These are phyloP conservation scores for Ridgeia piscesae DNA, from an alignment of 1,140 invertebrate genomes.

Conservation along the genomic window DNA sequence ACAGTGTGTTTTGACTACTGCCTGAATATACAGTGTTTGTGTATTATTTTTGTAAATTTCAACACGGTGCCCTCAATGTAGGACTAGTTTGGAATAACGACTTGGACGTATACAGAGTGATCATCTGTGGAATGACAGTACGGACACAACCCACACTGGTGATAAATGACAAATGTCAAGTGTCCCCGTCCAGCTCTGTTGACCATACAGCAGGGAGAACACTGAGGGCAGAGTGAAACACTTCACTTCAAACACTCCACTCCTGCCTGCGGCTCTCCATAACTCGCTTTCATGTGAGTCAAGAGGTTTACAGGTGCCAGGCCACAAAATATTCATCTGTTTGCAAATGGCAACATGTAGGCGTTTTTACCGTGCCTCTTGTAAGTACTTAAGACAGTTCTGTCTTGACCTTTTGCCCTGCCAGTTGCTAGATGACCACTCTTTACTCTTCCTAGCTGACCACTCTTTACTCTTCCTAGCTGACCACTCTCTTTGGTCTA, in stretches of 20 bases:
- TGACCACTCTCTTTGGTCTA: too few species aligned
- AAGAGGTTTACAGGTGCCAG: not conserved
- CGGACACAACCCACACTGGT: not conserved
- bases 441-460: too few species aligned
- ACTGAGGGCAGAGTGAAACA: not conserved
- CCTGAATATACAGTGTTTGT: too few species aligned
- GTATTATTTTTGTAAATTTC: too few species aligned
- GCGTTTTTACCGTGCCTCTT: not conserved
- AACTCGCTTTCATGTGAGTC: not conserved
- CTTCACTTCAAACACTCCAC: not conserved
- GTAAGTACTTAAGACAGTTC: not conserved
- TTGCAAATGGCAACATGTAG: not conserved
- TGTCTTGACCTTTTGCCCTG: not conserved
- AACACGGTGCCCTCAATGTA: too few species aligned
- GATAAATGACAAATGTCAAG: not conserved
- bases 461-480: too few species aligned
- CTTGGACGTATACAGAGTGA: too few species aligned
- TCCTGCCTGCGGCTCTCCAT: not conserved
- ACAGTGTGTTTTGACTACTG: too few species aligned
- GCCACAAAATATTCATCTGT: not conserved
- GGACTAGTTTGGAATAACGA: too few species aligned
- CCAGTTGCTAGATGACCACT: too few species aligned
- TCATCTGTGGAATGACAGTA: too few species aligned
- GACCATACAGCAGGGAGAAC: not conserved
- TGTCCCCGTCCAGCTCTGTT: not conserved